Evolutionary conservation across 2,113 vertebrate genomes (phyloP).

Genomic region (Cygnus buccinator): DNA sequence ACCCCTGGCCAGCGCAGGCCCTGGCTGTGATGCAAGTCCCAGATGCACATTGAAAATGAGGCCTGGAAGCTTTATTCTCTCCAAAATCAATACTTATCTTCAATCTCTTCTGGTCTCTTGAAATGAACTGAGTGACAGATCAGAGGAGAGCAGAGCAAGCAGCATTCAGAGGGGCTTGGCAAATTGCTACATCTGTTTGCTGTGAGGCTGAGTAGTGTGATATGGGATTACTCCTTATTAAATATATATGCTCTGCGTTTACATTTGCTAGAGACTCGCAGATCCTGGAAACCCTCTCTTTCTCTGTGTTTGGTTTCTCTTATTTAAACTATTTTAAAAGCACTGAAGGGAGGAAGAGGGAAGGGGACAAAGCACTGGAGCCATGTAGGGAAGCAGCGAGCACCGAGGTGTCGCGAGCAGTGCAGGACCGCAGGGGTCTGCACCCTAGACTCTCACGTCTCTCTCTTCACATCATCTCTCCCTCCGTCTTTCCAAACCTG

Average conservation of each 20-base stretch:
- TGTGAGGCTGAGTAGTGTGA: background rate
- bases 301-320: background rate
- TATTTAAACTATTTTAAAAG: background rate
- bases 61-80: background rate
- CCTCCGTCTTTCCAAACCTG: background rate
- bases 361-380: background rate
- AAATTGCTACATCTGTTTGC: background rate
- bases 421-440: background rate
- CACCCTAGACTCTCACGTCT: background rate
- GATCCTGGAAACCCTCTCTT: background rate
- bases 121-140: background rate
- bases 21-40: background rate
- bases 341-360: background rate
- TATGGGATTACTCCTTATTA: slow-evolving; percentile 15
- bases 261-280: background rate
- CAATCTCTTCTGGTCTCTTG: background rate
- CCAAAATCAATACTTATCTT: background rate
- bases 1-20: background rate
- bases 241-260: slow-evolving; percentile 5
- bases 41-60: background rate
- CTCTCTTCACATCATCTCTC: background rate
- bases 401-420: background rate
- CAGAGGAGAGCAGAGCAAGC: background rate
- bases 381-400: background rate
- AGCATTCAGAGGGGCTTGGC: background rate